These are phyloP conservation scores for Coregonus clupeaformis DNA, from an alignment of 2,113 vertebrate genomes.

Conservation along the genomic window DNA sequence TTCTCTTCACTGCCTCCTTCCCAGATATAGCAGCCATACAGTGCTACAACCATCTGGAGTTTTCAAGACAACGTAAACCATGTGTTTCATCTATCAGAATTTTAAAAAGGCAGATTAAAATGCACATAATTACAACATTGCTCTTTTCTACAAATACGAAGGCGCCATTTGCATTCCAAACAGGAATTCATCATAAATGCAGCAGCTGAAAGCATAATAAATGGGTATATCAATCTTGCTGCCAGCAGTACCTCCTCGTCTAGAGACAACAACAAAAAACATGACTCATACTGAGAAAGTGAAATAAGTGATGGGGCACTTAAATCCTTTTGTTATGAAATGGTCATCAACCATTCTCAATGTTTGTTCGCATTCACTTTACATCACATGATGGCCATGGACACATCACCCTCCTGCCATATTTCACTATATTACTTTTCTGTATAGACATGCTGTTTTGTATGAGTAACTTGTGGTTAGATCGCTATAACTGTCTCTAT, in stretches of 20 bases:
- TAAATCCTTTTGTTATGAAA: slow-evolving; percentile 53
- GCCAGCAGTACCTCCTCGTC: slow-evolving; percentile 28
- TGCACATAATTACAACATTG: slow-evolving; percentile 12
- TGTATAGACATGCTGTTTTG: not conserved
- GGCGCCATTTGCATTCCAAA: slow-evolving; percentile 24
- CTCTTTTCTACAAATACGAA: slow-evolving; percentile 15
- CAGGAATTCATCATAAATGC: slow-evolving; percentile 55
- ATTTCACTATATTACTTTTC: no score
- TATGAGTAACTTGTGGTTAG: no score
- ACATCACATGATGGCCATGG: no score
- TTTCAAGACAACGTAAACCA: not conserved
- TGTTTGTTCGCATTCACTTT: slow-evolving; percentile 8
- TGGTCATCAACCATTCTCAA: slow-evolving; percentile 53
- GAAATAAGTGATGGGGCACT: slow-evolving; percentile 45
- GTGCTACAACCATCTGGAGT: no score
- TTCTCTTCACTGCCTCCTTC: not conserved
- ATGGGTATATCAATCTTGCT: slow-evolving; percentile 57
- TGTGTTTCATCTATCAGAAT: not conserved
- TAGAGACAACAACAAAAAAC: slow-evolving; percentile 32
- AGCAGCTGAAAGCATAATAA: slow-evolving; percentile 47
- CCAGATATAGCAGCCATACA: not conserved
- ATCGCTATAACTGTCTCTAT: slow-evolving; percentile 13
- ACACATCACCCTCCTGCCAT: no score
- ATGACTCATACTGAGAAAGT: slow-evolving; percentile 51
- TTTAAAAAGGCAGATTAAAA: not conserved